Evolutionary conservation across 2,113 vertebrate species (phyloP).

Genomic region (Choloepus hoffmanni): DNA sequence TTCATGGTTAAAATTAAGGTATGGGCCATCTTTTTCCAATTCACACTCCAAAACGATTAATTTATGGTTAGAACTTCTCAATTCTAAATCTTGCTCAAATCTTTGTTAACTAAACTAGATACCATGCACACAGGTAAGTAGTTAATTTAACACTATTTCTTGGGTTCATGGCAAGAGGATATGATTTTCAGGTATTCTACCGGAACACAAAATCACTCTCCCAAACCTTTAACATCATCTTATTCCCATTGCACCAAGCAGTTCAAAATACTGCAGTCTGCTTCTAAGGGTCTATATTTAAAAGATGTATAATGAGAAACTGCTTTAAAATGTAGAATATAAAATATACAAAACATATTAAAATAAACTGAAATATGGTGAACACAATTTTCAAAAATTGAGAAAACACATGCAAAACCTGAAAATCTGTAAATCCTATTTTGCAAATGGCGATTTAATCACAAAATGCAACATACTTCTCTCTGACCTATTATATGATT

Average conservation of each 20-base stretch:
- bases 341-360: conserved; percentile 1
- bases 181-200: background rate
- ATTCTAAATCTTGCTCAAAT: conserved; percentile 15
- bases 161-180: background rate
- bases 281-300: background rate
- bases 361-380: conserved; percentile 24
- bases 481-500: background rate
- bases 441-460: background rate
- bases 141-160: background rate
- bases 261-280: background rate
- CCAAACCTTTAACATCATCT: background rate
- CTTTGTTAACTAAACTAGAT: conserved; percentile 23
- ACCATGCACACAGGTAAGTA: background rate
- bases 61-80: background rate
- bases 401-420: conserved; percentile 19
- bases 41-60: background rate
- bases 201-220: background rate
- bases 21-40: background rate
- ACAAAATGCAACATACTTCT: conserved; percentile 3
- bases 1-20: conserved; percentile 16
- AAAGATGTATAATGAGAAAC: background rate
- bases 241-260: background rate
- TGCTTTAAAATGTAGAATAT: background rate
- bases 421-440: background rate
- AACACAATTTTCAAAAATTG: conserved; percentile 2